A percentile compares a stretch with the other conserved stretches of the same genome.
These are phyloP conservation scores for Anguilla rostrata DNA, from an alignment of 2,113 vertebrate species.

Conservation along the genomic window DNA sequence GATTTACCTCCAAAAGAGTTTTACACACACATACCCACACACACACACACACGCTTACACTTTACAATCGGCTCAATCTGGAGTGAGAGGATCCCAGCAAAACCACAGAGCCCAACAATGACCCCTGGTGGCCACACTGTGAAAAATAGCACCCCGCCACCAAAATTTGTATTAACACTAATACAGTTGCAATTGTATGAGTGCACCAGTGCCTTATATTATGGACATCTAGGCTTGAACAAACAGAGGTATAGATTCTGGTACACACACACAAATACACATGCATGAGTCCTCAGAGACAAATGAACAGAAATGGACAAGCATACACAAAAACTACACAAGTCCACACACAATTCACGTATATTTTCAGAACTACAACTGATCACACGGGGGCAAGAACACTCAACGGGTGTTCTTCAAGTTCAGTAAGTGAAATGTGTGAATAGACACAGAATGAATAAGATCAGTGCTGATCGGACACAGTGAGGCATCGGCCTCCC, in stretches of 20 bases:
- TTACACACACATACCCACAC: slow-evolving; percentile 13
- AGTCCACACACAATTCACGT: no score
- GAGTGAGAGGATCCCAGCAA: background rate
- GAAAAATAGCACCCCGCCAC: background rate
- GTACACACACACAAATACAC: slow-evolving; percentile 1
- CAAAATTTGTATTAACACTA: background rate
- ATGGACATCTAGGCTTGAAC: background rate
- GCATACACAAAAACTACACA: background rate
- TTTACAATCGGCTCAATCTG: background rate
- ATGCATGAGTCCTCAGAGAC: background rate
- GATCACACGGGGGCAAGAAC: background rate
- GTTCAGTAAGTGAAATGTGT: background rate
- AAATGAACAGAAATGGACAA: background rate
- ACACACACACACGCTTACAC: slow-evolving; percentile 1
- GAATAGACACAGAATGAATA: background rate
- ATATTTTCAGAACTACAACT: background rate
- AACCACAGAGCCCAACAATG: slow-evolving; percentile 1
- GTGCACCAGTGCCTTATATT: background rate
- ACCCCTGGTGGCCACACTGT: slow-evolving; percentile 21
- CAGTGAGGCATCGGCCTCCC: background rate
- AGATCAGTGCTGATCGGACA: background rate
- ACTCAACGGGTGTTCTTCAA: background rate
- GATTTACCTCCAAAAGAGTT: slow-evolving; percentile 22
- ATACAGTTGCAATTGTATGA: background rate
- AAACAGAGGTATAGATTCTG: background rate